phyloP scores from a whole-genome alignment of 2,797 vertebrate species.

The Lepus oiostolus region DNA sequence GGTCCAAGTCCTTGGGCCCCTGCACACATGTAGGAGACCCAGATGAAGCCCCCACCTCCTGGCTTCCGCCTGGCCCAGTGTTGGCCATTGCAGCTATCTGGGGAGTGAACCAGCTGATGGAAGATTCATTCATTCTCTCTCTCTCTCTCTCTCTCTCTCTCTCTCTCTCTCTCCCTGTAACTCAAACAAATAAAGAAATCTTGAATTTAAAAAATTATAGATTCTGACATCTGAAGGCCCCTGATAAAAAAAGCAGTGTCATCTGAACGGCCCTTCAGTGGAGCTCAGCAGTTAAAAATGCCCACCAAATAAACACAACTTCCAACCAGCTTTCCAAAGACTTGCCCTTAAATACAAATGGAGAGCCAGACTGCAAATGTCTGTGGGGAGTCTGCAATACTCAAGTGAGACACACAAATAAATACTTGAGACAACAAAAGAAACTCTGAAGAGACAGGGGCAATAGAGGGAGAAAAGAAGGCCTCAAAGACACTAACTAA shows the following conservation, averaged over 20 bases:
- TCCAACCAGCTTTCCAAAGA: background rate
- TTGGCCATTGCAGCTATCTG: too few relatives aligned
- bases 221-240: background rate
- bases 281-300: background rate
- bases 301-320: background rate
- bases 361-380: background rate
- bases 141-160: too few relatives aligned
- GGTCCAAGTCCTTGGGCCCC: too few relatives aligned
- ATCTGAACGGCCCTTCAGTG: background rate
- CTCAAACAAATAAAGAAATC: too few relatives aligned
- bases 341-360: background rate
- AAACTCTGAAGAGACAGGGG: background rate
- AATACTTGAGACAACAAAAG: slow-evolving; percentile 15
- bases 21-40: too few relatives aligned
- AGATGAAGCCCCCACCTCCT: too few relatives aligned
- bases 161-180: too few relatives aligned
- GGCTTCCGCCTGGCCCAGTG: too few relatives aligned
- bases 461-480: background rate
- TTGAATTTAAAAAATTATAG: background rate
- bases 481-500: background rate
- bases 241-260: background rate
- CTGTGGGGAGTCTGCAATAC: background rate
- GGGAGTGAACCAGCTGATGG: too few relatives aligned
- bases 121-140: too few relatives aligned
- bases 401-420: background rate